phyloP scores from a whole-genome alignment of 2,888 invertebrate species.

The Orthosia cruda region DNA sequence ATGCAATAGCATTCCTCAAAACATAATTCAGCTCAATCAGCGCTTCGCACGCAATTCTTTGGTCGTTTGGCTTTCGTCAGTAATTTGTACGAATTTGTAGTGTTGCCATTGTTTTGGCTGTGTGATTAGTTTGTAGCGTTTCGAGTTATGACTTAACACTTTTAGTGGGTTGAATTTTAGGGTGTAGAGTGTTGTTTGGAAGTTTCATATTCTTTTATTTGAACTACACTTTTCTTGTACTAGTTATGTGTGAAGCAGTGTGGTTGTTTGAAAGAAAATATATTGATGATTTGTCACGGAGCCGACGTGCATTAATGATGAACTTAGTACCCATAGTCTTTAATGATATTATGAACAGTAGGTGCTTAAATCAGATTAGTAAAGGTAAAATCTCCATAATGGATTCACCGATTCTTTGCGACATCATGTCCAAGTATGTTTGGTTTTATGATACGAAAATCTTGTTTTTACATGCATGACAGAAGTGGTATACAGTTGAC shows the following conservation, averaged over 20 bases:
- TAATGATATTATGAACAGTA: too few species aligned
- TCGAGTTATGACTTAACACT: slow-evolving; percentile 50
- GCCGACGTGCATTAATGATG: too few species aligned
- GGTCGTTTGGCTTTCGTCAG: slow-evolving; percentile 49
- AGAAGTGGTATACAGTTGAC: not conserved
- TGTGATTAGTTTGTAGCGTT: slow-evolving; percentile 55
- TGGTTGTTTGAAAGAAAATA: too few species aligned
- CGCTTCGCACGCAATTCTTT: slow-evolving; percentile 80
- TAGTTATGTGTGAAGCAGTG: not conserved
- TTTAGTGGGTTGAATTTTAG: slow-evolving; percentile 4
- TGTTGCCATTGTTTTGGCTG: slow-evolving; percentile 55
- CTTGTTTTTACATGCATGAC: not conserved
- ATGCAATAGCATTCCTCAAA: slow-evolving; percentile 88
- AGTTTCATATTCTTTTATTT: not conserved
- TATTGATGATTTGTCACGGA: too few species aligned
- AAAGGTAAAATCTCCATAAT: too few species aligned
- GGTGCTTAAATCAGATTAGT: too few species aligned
- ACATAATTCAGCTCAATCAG: slow-evolving; percentile 87
- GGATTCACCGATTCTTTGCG: not conserved
- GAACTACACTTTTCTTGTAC: not conserved
- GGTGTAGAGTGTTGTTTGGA: not conserved
- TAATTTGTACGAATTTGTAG: slow-evolving; percentile 67
- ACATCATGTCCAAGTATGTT: not conserved
- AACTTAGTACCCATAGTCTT: too few species aligned
- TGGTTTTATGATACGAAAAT: not conserved